A percentile compares a stretch with the other conserved stretches of the same genome.
Evolutionary conservation across 2,888 invertebrate genomes (phyloP).

Genomic region (Melanostoma scalare): DNA sequence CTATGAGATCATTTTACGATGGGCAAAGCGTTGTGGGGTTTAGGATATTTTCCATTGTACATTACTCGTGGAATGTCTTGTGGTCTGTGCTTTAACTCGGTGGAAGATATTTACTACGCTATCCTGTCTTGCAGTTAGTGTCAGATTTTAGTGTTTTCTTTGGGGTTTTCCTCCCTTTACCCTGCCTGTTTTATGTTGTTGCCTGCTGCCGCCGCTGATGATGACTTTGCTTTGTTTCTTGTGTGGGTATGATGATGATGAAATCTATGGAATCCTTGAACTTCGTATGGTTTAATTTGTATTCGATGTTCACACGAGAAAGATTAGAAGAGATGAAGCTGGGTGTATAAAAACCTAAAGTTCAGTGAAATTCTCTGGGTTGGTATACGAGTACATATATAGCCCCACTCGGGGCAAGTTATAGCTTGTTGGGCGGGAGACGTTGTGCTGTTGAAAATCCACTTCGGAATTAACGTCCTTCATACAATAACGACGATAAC

Average conservation of each 20-base stretch:
- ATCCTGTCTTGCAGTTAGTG: slow-evolving; percentile 33
- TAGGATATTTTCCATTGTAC: slow-evolving; percentile 49
- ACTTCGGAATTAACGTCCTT: no score
- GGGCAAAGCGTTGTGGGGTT: slow-evolving; percentile 51
- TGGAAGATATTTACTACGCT: slow-evolving; percentile 39
- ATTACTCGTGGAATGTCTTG: slow-evolving; percentile 1
- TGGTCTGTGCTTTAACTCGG: not conserved
- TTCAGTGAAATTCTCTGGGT: slow-evolving; percentile 18
- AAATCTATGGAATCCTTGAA: slow-evolving; percentile 47
- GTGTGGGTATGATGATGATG: slow-evolving; percentile 6
- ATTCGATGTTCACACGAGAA: slow-evolving; percentile 49
- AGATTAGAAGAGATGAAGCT: not conserved
- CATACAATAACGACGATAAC: no score
- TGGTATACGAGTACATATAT: no score
- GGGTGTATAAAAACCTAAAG: not conserved
- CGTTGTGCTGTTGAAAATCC: no score
- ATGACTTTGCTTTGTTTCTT: not conserved
- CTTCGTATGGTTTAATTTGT: slow-evolving; percentile 37
- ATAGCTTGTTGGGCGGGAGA: no score
- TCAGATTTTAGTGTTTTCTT: slow-evolving; percentile 31
- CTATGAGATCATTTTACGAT: slow-evolving; percentile 32
- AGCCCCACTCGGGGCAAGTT: no score
- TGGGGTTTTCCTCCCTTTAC: not conserved
- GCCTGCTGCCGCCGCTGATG: no score
- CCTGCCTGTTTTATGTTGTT: no score